These are phyloP conservation scores for Poeciliopsis presidionis DNA, from an alignment of 2,797 vertebrate species.

Conservation along the genomic window DNA sequence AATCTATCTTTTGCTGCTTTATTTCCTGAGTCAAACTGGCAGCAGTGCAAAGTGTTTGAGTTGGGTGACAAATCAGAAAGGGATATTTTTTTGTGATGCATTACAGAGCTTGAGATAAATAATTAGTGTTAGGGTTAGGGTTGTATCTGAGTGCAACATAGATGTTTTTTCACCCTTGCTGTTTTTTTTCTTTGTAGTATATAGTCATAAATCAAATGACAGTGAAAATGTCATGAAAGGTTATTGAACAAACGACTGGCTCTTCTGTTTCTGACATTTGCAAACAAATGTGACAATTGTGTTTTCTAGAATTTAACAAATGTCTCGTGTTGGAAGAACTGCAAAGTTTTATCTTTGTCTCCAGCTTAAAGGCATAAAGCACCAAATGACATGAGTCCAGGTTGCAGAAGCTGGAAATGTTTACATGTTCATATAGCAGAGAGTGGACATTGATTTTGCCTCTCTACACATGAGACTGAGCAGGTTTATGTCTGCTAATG, in stretches of 20 bases:
- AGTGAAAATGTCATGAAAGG: background rate
- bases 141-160: background rate
- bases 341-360: background rate
- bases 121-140: background rate
- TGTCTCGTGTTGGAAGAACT: background rate
- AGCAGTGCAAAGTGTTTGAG: conserved; percentile 14
- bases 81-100: conserved; percentile 9
- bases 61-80: conserved; percentile 28
- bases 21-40: conserved; percentile 43
- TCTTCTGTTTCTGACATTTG: conserved; percentile 1
- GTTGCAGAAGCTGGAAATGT: background rate
- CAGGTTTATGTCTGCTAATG: background rate
- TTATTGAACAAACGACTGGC: background rate
- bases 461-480: background rate
- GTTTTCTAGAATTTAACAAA: background rate
- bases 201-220: background rate
- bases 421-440: background rate
- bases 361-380: background rate
- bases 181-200: background rate
- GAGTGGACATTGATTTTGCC: background rate
- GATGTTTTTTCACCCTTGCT: background rate
- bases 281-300: background rate
- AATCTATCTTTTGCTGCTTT: conserved; percentile 52
- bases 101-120: conserved; percentile 3
- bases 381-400: background rate